phyloP scores from a whole-genome alignment of 2,888 invertebrate species.

The Melanostoma scalare region DNA sequence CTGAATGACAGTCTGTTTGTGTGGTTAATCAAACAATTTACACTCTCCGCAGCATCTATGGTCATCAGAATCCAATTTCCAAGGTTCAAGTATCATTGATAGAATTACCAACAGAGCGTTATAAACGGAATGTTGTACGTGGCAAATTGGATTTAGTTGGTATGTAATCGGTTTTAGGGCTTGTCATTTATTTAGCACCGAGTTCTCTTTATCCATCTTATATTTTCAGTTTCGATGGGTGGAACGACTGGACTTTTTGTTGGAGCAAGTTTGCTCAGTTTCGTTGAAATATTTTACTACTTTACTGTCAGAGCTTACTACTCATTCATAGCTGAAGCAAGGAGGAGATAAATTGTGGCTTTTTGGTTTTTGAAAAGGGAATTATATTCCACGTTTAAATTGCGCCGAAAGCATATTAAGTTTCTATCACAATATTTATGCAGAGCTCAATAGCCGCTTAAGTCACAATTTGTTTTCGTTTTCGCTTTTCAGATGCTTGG shows the following conservation, averaged over 20 bases:
- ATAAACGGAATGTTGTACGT: constrained; percentile 88
- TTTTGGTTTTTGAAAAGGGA: too few species aligned
- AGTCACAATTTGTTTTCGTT: too few species aligned
- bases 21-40: neutral
- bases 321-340: constrained; percentile 75
- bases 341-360: neutral
- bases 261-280: constrained; percentile 86
- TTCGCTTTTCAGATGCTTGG: too few species aligned
- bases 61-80: constrained; percentile 78
- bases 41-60: constrained; percentile 74
- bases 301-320: constrained; percentile 82
- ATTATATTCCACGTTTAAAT: too few species aligned
- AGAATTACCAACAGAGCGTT: constrained; percentile 87
- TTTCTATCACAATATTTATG: too few species aligned
- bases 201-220: neutral
- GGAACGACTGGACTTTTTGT: constrained; percentile 86
- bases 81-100: constrained; percentile 85
- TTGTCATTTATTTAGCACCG: neutral
- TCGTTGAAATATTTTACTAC: constrained; percentile 86
- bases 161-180: constrained; percentile 81
- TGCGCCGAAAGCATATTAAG: too few species aligned
- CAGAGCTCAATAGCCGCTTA: too few species aligned
- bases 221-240: constrained; percentile 85
- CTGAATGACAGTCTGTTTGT: too few species aligned
- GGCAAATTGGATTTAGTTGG: constrained; percentile 89